A percentile compares a stretch with the other conserved stretches of the same genome.
phyloP scores from a whole-genome alignment of 2,113 vertebrate species.

The Montifringilla adamsi region DNA sequence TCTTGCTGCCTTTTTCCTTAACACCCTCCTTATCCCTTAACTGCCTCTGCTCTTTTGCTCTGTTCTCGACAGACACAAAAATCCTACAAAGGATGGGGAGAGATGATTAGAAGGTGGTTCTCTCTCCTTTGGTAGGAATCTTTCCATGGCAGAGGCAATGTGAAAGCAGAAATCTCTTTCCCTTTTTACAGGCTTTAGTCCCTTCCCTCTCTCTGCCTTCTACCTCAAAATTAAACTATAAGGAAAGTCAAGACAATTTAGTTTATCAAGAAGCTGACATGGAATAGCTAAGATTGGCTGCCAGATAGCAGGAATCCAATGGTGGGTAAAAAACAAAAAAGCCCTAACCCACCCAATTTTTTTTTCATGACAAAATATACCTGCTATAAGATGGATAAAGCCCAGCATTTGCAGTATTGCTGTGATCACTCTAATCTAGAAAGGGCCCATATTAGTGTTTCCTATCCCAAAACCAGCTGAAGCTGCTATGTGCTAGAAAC shows the following conservation, averaged over 20 bases:
- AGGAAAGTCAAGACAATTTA: background rate
- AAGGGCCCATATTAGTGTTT: background rate
- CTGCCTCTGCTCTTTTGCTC: background rate
- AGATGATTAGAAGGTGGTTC: background rate
- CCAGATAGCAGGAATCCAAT: background rate
- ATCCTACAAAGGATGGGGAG: background rate
- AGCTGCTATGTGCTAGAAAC: background rate
- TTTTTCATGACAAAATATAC: background rate
- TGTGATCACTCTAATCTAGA: background rate
- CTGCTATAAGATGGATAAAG: accelerated
- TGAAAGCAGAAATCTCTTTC: background rate
- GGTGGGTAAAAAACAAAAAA: background rate
- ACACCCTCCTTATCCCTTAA: background rate
- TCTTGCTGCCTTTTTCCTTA: background rate
- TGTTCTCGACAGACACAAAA: accelerated
- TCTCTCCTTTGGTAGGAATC: background rate
- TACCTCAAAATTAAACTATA: background rate
- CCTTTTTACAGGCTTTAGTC: background rate
- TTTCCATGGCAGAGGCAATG: background rate
- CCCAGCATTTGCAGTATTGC: background rate
- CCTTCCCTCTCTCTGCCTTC: background rate
- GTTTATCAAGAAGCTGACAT: background rate
- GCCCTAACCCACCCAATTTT: background rate
- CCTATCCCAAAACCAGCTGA: background rate
- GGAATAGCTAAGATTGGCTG: background rate